phyloP scores from a whole-genome alignment of 2,797 vertebrate species.

The Intellagama lesueurii region DNA sequence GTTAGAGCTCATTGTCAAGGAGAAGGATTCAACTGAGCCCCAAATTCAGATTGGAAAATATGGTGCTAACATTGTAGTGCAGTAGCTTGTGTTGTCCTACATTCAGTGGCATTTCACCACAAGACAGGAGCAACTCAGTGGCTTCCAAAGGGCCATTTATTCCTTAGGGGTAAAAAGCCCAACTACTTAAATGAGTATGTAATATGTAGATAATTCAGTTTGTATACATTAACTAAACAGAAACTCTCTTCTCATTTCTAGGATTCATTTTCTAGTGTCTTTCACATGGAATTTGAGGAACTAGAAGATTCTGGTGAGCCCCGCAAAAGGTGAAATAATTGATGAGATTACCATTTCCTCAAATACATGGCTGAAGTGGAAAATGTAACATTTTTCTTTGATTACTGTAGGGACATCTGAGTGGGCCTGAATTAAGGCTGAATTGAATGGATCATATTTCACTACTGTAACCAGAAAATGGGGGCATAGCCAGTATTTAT shows the following conservation, averaged over 20 bases:
- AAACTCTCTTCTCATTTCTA: constrained; percentile 72
- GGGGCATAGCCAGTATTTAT: too few relatives aligned
- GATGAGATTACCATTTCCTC: background rate
- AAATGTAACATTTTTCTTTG: background rate
- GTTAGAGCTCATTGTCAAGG: background rate
- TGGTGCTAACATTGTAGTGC: background rate
- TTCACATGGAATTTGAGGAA: constrained; percentile 95
- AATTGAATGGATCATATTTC: background rate
- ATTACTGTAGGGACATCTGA: background rate
- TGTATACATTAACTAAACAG: constrained; percentile 19
- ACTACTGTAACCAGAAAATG: background rate
- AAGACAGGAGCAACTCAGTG: background rate
- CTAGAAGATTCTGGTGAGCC: constrained; percentile 79
- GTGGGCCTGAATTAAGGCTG: background rate
- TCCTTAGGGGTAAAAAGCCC: background rate
- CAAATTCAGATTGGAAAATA: constrained; percentile 15
- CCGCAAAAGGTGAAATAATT: constrained; percentile 85
- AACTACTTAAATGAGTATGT: background rate
- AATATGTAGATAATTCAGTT: background rate
- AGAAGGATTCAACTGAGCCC: background rate
- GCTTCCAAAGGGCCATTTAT: background rate
- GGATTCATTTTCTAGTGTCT: constrained; percentile 96
- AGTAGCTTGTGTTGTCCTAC: background rate
- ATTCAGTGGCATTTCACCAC: background rate
- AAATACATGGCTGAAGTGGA: background rate